Percentiles rank a stretch among this genome's conserved stretches.
phyloP scores from a whole-genome alignment of 2,888 invertebrate genomes.

The Cheilosia vernalis region DNA sequence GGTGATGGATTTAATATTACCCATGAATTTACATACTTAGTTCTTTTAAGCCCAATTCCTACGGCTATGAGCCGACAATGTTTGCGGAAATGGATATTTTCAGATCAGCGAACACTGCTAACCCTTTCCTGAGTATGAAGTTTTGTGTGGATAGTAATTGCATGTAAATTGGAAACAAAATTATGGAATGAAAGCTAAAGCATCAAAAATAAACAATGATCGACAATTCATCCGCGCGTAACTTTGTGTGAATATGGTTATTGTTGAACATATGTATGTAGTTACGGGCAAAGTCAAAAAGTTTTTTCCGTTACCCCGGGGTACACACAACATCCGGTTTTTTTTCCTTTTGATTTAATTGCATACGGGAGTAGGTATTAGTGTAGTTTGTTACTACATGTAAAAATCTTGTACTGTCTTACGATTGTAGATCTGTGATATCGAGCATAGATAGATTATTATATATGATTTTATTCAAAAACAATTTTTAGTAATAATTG shows the following conservation, averaged over 20 bases:
- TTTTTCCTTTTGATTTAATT: no score
- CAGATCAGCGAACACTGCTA: constrained; percentile 35
- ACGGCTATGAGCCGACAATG: constrained; percentile 3
- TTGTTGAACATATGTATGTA: no score
- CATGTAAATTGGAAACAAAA: constrained; percentile 17
- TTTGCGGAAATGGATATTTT: constrained; percentile 43
- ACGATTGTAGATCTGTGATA: no score
- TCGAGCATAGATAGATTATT: no score
- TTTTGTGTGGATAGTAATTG: constrained; percentile 19
- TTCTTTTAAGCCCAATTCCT: background rate
- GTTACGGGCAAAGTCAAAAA: no score
- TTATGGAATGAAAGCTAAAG: background rate
- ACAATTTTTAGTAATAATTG: no score
- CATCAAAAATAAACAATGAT: background rate
- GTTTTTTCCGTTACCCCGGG: no score
- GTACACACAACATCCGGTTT: no score
- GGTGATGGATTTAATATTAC: constrained; percentile 3
- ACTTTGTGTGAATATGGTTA: background rate
- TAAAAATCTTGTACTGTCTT: no score
- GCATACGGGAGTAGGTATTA: no score
- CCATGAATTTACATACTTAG: constrained; percentile 6
- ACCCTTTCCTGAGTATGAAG: background rate
- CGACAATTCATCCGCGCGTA: background rate
- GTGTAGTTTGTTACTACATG: no score
- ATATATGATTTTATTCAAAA: no score